Percentiles rank a stretch among this genome's conserved stretches.
phyloP scores from a whole-genome alignment of 2,888 invertebrate genomes.

The Acleris literana region DNA sequence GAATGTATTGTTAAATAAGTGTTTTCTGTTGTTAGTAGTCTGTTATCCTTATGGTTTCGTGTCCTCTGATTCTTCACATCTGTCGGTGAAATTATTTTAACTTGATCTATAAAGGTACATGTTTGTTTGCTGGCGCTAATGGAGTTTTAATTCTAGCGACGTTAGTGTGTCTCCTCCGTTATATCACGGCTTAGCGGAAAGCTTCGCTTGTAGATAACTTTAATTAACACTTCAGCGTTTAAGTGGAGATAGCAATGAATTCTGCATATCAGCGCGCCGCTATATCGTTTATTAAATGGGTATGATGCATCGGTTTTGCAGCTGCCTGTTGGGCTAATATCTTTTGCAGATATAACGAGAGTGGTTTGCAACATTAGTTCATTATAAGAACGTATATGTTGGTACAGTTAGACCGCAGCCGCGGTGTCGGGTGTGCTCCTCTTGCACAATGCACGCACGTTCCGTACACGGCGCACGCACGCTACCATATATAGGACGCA shows the following conservation, averaged over 20 bases:
- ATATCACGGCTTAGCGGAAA: constrained; percentile 48
- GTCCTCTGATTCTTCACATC: constrained; percentile 41
- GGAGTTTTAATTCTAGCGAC: constrained; percentile 37
- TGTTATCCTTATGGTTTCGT: constrained; percentile 49
- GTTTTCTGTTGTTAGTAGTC: constrained; percentile 60
- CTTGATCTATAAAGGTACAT: constrained; percentile 40
- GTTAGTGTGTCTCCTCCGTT: constrained; percentile 12
- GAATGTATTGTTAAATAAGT: constrained; percentile 41
- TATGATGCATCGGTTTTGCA: constrained; percentile 45
- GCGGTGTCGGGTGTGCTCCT: constrained; percentile 58
- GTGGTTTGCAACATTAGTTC: constrained; percentile 41
- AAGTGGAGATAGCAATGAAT: constrained; percentile 48
- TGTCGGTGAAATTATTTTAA: constrained; percentile 30
- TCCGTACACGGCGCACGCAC: constrained; percentile 48
- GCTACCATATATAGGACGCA: constrained; percentile 35
- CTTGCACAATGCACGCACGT: constrained; percentile 59
- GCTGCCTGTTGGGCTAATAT: constrained; percentile 45
- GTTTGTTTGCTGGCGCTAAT: constrained; percentile 72
- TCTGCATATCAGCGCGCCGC: constrained; percentile 43
- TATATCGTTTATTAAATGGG: constrained; percentile 35
- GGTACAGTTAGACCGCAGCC: constrained; percentile 60
- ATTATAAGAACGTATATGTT: constrained; percentile 37
- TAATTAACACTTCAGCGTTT: constrained; percentile 65
- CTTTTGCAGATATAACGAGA: constrained; percentile 51
- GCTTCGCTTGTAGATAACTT: constrained; percentile 56